Evolutionary conservation across 1,140 invertebrate species (phyloP), one percentile per base, ranked within the genome.

Genomic region (Phymorhynchus buccinoides): DNA sequence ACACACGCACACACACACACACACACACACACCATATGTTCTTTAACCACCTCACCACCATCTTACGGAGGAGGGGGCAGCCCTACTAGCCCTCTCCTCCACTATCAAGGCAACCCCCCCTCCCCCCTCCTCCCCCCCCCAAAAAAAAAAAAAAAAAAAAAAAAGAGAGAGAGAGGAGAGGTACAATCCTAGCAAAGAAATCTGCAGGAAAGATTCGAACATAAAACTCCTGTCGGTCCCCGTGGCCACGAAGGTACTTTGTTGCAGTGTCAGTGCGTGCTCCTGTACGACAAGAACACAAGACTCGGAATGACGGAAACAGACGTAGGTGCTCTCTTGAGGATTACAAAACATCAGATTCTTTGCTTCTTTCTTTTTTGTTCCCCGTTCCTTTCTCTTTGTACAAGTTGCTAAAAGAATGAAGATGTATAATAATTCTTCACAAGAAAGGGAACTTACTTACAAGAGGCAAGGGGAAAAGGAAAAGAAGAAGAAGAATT

Each of bases 131-230:
- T 27, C 68, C 68, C 16, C 6, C 3, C 68, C 30, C 27, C n/a
- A 32, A 32, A 12, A 6, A 35, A 71, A 27, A 71, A 27, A 71
- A 32, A 37, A 18, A 35, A 27, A 22, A 27, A 66, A 27, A 66
- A 27, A 66, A 27, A 66, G 62, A 66, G 62, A 66, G 62, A 66
- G 62, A 66, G 62, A 66, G 62, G n/a, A 66, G 62, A 66, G 62
- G n/a, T 9, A 66, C 9, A 66, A 27, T 14, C 9, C 9, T 9
- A 66, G 22, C 9, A 3, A 12, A 30, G 9, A 32, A 35, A 32
- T 35, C 30, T 35, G 68, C 30, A 35, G 35, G 68, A 71, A 71
- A 71, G 68, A 71, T 32, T 35, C 30, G 30, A 37, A 71, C 30
- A 71, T 32, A 71, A 37, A 71, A 37, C 30, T 32, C 30, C 30